Evolutionary conservation across 2,797 vertebrate genomes (phyloP).

Genomic region (Limnodromus scolopaceus): DNA sequence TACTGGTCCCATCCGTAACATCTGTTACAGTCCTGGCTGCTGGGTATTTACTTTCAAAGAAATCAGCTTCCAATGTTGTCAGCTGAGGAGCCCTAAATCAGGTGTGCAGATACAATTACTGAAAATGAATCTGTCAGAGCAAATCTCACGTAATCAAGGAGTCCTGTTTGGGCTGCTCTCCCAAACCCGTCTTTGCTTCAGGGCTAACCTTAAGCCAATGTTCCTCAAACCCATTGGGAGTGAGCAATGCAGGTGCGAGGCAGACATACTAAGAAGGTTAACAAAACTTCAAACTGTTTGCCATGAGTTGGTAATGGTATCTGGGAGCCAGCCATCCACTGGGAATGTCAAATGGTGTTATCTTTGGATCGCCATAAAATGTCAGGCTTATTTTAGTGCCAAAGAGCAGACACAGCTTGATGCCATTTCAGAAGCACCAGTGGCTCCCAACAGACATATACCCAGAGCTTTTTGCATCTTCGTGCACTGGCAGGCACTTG

Average conservation of each 20-base stretch:
- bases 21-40: neutral
- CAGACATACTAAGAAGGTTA: neutral
- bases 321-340: neutral
- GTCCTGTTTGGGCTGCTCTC: neutral
- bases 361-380: neutral
- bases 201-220: neutral
- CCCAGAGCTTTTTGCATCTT: neutral
- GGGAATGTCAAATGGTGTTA: neutral
- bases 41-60: conserved; percentile 48
- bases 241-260: neutral
- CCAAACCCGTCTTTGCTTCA: neutral
- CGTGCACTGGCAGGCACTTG: neutral
- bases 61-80: conserved; percentile 7
- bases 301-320: neutral
- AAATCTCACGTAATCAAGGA: neutral
- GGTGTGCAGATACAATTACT: conserved; percentile 7
- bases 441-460: neutral
- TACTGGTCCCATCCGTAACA: neutral
- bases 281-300: neutral
- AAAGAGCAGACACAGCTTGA: neutral
- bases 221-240: neutral
- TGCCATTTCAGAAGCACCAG: neutral
- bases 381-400: neutral
- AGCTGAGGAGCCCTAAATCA: conserved; percentile 14
- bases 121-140: conserved; percentile 34